Conservation (phyloP, 2,888 invertebrate genomes). For the Drosophila colorata region DNA sequence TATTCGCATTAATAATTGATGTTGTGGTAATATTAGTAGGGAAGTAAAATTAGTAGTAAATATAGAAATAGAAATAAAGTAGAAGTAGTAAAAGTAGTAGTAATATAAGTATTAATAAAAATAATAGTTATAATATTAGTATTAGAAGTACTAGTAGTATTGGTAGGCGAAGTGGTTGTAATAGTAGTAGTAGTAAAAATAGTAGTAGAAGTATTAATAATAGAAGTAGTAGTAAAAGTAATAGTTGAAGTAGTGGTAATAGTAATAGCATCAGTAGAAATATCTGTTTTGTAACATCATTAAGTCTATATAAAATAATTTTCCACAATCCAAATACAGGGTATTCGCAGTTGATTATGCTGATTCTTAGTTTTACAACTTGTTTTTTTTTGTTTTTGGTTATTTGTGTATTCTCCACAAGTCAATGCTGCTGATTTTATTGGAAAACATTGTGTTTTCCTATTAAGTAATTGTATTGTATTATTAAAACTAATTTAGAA, state of each 20-base stretch:
- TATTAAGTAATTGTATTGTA: slow-evolving; percentile 35
- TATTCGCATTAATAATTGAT: too few species aligned
- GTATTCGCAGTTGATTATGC: neutral
- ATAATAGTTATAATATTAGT: neutral
- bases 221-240: neutral
- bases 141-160: neutral
- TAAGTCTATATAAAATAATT: neutral
- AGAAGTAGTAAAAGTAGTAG: neutral
- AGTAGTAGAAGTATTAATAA: neutral
- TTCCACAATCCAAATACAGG: slow-evolving; percentile 8
- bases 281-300: too few species aligned
- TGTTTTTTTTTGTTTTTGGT: slow-evolving; percentile 10
- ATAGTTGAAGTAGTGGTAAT: neutral
- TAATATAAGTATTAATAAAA: neutral
- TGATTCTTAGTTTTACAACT: too few species aligned
- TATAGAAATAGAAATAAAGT: too few species aligned
- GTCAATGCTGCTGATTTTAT: slow-evolving; percentile 47
- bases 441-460: slow-evolving; percentile 45
- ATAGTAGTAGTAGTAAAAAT: neutral
- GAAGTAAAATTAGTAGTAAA: too few species aligned
- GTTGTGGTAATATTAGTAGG: too few species aligned
- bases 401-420: slow-evolving; percentile 31
- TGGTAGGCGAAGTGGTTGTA: neutral
- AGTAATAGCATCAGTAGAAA: neutral
- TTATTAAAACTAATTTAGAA: slow-evolving; percentile 27